Evolutionary conservation across 2,888 invertebrate species (phyloP), one percentile per base, ranked within the genome.

Genomic region (Volucella bombylans): DNA sequence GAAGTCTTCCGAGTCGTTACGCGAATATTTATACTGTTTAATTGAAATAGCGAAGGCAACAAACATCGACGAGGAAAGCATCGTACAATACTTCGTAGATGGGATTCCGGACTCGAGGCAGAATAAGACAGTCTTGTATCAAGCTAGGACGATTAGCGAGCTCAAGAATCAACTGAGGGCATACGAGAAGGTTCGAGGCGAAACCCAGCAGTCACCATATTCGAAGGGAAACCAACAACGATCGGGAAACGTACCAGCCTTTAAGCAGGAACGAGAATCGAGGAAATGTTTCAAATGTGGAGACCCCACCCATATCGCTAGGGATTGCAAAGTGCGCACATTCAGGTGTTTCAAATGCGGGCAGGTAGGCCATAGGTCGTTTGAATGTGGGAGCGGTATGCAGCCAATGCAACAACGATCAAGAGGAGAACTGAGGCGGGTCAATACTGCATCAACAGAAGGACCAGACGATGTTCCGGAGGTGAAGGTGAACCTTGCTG

Each of bases 1-100:
- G 49, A 69, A 61, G 8, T 61, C 59, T 4, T n/a, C 18, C 4
- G 79, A 76, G 71, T 68, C 67, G 1, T 55, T 64, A 12, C 12
- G 69, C 2, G 77, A 78, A 49, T 86, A 86, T 67, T 39, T 81
- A 14, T 86, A 86, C 12, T 18, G 49, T 0, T 18, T 86, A 15
- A 72, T 72, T 59, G 76, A 85, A 23, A 49, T 82, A 11, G 77
- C 2, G 69, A 86, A 14, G 73, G 86, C 73, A n/a, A n/a, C n/a
- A n/a, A n/a, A n/a, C n/a, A n/a, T n/a, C n/a, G n/a, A n/a, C n/a
- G n/a, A n/a, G n/a, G n/a, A n/a, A n/a, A n/a, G n/a, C n/a, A n/a
- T n/a, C n/a, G n/a, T n/a, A n/a, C n/a, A n/a, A n/a, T n/a, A n/a
- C n/a, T n/a, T n/a, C n/a, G n/a, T n/a, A n/a, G n/a, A n/a, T n/a